Evolutionary conservation across 1,140 invertebrate genomes (phyloP).

Genomic region (Penaeus indicus): DNA sequence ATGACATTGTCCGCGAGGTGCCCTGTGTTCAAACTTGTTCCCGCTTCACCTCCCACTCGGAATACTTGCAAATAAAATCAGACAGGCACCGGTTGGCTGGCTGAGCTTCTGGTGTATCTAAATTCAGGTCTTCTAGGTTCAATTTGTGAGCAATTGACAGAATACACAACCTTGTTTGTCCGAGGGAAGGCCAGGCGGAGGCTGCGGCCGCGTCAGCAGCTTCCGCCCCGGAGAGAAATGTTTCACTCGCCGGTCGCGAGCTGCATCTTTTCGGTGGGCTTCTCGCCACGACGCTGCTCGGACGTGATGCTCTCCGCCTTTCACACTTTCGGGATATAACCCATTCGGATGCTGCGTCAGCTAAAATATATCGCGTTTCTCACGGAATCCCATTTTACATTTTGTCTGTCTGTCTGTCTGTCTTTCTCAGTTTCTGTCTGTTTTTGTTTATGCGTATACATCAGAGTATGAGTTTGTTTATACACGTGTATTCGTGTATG

Average conservation of each 20-base stretch:
- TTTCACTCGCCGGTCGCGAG: no score
- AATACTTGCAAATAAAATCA: conserved; percentile 37
- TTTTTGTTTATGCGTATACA: no score
- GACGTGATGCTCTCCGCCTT: no score
- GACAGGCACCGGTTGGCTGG: background rate
- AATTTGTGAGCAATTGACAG: conserved; percentile 48
- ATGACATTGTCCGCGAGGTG: conserved; percentile 12
- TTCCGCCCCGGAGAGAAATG: no score
- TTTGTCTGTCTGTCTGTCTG: background rate
- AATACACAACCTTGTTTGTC: conserved; percentile 45
- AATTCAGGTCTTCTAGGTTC: conserved; percentile 40
- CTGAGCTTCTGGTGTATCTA: conserved; percentile 18
- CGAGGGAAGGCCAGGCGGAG: background rate
- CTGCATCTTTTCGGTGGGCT: no score
- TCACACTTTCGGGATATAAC: no score
- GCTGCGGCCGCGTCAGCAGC: background rate
- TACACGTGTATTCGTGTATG: no score
- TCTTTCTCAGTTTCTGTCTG: conserved; percentile 13
- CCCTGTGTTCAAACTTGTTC: conserved; percentile 10
- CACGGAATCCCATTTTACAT: background rate
- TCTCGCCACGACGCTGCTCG: no score
- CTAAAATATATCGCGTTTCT: no score
- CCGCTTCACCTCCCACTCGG: conserved; percentile 22
- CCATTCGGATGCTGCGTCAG: no score
- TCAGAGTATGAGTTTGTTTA: no score